phyloP scores from a whole-genome alignment of 2,113 vertebrate genomes.

The Spilogale gracilis region DNA sequence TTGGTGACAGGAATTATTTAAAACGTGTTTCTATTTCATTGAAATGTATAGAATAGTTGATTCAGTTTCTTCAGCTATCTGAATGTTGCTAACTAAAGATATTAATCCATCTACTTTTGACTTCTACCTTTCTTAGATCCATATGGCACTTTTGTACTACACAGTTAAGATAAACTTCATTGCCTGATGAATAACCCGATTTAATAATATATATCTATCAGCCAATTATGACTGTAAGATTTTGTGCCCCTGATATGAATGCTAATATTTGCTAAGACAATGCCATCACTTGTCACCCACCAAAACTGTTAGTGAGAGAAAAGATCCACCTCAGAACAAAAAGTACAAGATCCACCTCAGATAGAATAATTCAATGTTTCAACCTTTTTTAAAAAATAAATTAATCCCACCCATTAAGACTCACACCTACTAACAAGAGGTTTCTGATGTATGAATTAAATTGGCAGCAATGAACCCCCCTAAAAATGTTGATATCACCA shows the following conservation, averaged over 20 bases:
- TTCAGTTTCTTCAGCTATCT: neutral
- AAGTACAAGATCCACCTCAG: neutral
- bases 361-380: slow-evolving; percentile 59
- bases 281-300: neutral
- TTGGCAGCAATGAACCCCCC: neutral
- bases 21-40: neutral
- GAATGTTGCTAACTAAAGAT: neutral
- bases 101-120: neutral
- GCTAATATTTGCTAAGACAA: neutral
- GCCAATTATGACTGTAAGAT: neutral
- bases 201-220: neutral
- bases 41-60: neutral
- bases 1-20: neutral
- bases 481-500: neutral
- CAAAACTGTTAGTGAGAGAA: neutral
- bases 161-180: neutral
- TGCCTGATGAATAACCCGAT: neutral
- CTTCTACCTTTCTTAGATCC: neutral
- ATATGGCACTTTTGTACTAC: neutral
- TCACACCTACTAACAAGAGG: neutral
- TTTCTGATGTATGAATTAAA: neutral
- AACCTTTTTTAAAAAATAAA: slow-evolving; percentile 31
- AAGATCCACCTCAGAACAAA: neutral
- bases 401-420: neutral
- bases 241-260: neutral